Conservation (phyloP, 2,113 vertebrate genomes). For the Lycocorax pyrrhopterus region DNA sequence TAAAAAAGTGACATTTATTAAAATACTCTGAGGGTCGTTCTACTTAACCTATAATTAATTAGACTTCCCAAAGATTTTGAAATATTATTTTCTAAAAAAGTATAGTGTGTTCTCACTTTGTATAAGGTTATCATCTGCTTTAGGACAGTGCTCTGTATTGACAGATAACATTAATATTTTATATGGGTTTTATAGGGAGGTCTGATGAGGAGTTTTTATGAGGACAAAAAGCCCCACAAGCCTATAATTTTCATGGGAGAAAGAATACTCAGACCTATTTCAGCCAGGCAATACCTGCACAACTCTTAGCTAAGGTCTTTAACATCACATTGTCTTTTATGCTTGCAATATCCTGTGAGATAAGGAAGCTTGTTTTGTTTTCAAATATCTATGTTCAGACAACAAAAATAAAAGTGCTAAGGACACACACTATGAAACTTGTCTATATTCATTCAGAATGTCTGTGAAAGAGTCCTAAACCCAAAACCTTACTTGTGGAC, state of each 20-base stretch:
- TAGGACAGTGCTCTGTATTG: neutral
- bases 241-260: neutral
- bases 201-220: neutral
- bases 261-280: neutral
- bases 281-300: neutral
- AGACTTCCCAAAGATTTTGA: neutral
- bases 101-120: neutral
- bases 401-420: neutral
- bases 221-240: neutral
- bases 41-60: neutral
- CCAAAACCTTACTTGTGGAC: neutral
- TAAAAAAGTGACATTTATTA: neutral
- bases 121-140: neutral
- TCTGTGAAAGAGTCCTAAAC: neutral
- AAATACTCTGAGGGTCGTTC: fast-evolving
- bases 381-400: neutral
- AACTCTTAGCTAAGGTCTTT: neutral
- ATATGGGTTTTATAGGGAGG: neutral
- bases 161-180: neutral
- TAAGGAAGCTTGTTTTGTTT: neutral
- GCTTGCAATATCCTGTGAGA: neutral
- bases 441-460: neutral
- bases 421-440: neutral
- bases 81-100: neutral
- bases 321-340: neutral